phyloP scores from a whole-genome alignment of 2,797 vertebrate genomes.

The Sebastes cheni region DNA sequence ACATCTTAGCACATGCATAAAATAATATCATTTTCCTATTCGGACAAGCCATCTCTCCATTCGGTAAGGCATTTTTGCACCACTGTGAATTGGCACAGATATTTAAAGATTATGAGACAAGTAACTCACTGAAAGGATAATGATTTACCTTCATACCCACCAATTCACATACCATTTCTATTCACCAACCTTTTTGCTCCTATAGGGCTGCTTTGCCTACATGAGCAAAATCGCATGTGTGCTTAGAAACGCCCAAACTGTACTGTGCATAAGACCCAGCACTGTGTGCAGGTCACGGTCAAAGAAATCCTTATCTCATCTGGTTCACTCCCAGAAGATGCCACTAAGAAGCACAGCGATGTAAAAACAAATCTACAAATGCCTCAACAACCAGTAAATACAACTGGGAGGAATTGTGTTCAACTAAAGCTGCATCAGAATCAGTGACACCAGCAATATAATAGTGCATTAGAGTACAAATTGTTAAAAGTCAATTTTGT shows the following conservation, averaged over 20 bases:
- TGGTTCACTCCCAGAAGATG: background rate
- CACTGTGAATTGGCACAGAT: background rate
- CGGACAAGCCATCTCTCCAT: background rate
- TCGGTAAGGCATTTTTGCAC: background rate
- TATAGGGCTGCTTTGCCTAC: conserved; percentile 1
- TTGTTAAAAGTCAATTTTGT: background rate
- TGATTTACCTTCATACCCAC: background rate
- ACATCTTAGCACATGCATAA: background rate
- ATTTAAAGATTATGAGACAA: background rate
- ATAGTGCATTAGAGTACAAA: background rate
- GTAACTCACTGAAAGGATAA: background rate
- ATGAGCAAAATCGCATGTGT: background rate
- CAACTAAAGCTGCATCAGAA: background rate
- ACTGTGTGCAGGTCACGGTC: background rate
- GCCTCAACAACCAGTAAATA: background rate
- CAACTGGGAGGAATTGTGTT: background rate
- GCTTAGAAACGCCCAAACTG: background rate
- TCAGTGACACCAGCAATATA: background rate
- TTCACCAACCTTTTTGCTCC: background rate
- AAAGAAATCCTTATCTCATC: conserved; percentile 4
- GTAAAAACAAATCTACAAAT: background rate
- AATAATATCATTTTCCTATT: background rate
- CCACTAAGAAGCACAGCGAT: background rate
- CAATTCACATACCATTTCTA: background rate
- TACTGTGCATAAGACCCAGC: background rate